Conservation (phyloP, 1,140 invertebrate species). For the Drosophila varians region DNA sequence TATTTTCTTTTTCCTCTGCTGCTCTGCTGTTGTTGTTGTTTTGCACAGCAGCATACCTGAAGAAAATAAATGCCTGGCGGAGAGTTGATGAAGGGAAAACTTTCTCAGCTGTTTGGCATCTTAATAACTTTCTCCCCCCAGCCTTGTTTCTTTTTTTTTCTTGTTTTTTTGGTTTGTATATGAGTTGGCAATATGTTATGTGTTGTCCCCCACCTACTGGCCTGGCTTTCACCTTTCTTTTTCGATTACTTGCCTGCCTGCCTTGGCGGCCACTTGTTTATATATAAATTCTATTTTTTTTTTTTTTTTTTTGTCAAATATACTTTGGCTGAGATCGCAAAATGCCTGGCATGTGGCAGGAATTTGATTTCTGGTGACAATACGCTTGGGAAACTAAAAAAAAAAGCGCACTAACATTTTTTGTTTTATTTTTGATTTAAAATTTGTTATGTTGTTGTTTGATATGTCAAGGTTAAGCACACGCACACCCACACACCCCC, state of each 20-base stretch:
- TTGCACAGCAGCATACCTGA: neutral
- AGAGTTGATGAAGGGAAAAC: neutral
- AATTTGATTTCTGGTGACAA: slow-evolving; percentile 16
- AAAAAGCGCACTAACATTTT: slow-evolving; percentile 14
- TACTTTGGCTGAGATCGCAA: neutral
- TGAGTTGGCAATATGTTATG: slow-evolving; percentile 57
- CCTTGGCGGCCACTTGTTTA: slow-evolving; percentile 45
- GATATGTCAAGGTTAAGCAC: slow-evolving; percentile 77
- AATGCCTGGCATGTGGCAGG: slow-evolving; percentile 29
- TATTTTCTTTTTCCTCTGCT: slow-evolving; percentile 14
- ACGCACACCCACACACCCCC: slow-evolving; percentile 21
- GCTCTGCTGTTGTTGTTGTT: slow-evolving; percentile 35
- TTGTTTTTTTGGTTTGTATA: slow-evolving; percentile 5
- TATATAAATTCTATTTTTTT: neutral
- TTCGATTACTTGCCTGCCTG: neutral
- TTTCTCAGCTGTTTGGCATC: slow-evolving; percentile 27
- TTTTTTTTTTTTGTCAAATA: neutral
- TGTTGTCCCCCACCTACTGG: neutral
- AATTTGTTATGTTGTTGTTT: slow-evolving; percentile 37
- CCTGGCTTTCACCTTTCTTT: slow-evolving; percentile 8
- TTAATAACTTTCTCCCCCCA: slow-evolving; percentile 18
- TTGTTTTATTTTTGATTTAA: slow-evolving; percentile 22
- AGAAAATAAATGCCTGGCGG: slow-evolving; percentile 1
- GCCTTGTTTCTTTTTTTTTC: too few species aligned
- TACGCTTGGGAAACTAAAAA: neutral